phyloP scores from a whole-genome alignment of 2,797 vertebrate genomes.

The Chelon auratus region DNA sequence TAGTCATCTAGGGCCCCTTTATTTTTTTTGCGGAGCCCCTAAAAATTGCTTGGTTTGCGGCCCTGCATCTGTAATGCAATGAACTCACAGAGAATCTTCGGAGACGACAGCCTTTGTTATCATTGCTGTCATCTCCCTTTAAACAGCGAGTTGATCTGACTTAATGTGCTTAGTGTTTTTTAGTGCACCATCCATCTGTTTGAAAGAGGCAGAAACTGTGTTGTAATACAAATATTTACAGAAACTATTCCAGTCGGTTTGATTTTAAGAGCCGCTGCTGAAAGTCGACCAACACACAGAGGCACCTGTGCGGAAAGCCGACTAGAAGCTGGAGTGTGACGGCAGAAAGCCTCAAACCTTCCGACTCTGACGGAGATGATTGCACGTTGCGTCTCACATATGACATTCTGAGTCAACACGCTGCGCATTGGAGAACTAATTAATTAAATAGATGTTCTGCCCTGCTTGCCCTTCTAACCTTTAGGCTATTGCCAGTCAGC shows the following conservation, averaged over 20 bases:
- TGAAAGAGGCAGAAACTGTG: constrained; percentile 3
- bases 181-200: not conserved
- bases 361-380: constrained; percentile 49
- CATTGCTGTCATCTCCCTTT: not conserved
- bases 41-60: no score
- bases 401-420: constrained; percentile 69
- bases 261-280: not conserved
- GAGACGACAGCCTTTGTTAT: not conserved
- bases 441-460: constrained; percentile 65
- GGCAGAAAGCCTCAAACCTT: constrained; percentile 30
- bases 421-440: constrained; percentile 60
- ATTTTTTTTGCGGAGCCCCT: no score
- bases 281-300: constrained; percentile 12
- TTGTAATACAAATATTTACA: not conserved
- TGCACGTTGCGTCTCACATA: constrained; percentile 55
- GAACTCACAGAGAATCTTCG: not conserved
- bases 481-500: constrained; percentile 71
- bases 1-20: no score
- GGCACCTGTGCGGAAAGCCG: constrained; percentile 14
- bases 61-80: not conserved
- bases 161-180: not conserved
- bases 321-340: constrained; percentile 1
- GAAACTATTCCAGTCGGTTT: constrained; percentile 6
- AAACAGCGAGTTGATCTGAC: constrained; percentile 6
- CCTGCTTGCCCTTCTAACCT: constrained; percentile 63